Evolutionary conservation across 2,888 invertebrate genomes (phyloP).

Genomic region (Calameuta filiformis): DNA sequence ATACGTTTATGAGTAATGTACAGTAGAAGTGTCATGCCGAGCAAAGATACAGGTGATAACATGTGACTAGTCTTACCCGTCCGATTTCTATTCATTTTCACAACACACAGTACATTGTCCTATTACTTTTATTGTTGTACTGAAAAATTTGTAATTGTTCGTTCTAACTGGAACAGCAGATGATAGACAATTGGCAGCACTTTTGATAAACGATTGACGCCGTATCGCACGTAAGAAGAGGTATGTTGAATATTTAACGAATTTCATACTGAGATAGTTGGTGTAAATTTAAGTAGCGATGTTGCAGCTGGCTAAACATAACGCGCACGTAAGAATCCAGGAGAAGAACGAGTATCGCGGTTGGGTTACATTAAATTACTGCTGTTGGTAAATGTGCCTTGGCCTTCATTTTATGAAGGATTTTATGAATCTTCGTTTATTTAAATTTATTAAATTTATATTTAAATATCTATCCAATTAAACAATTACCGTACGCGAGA

Average conservation of each 20-base stretch:
- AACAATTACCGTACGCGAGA: not conserved
- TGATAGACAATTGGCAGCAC: not conserved
- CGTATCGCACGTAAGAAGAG: not conserved
- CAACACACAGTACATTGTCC: not conserved
- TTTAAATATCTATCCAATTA: not conserved
- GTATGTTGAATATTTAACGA: not conserved
- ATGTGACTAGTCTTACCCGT: not conserved
- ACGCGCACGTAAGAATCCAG: not conserved
- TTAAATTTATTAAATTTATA: not conserved
- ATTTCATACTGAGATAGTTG: not conserved
- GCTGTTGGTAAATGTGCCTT: not conserved
- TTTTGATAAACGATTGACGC: not conserved
- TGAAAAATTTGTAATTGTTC: not conserved
- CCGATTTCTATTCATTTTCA: not conserved
- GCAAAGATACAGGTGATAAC: not conserved
- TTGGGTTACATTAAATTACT: not conserved
- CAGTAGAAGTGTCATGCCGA: not conserved
- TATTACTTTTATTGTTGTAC: not conserved
- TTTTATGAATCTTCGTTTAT: not conserved
- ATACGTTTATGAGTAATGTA: not conserved
- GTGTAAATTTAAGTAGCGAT: not conserved
- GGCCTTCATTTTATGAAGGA: not conserved
- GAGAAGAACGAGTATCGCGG: not conserved
- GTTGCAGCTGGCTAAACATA: not conserved
- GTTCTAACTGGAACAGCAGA: not conserved